Percentiles rank a stretch among this genome's conserved stretches.
Evolutionary conservation across 2,888 invertebrate genomes (phyloP).

Genomic region (Diadromus collaris): DNA sequence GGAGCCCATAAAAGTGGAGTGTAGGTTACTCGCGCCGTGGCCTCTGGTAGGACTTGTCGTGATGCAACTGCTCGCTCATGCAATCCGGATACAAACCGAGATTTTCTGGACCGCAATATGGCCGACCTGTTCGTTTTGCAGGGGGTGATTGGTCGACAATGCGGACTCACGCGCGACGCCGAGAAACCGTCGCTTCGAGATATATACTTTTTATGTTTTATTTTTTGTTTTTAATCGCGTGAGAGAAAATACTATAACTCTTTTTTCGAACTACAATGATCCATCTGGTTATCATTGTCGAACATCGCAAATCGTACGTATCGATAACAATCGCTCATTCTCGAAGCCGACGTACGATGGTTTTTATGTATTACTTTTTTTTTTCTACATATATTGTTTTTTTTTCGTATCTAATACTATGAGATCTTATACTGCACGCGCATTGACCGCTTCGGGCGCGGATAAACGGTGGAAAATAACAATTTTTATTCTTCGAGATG

Average conservation of each 20-base stretch:
- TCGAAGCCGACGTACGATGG: neutral
- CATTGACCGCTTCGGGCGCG: slow-evolving; percentile 10
- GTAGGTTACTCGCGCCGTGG: neutral
- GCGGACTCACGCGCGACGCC: slow-evolving; percentile 42
- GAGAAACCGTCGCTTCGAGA: slow-evolving; percentile 33
- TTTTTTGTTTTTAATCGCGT: slow-evolving; percentile 1
- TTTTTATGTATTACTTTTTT: neutral
- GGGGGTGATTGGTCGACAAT: slow-evolving; percentile 48
- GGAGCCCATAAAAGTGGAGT: slow-evolving; percentile 24
- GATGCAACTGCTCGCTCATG: slow-evolving; percentile 5
- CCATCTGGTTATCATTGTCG: neutral
- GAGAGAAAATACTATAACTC: neutral
- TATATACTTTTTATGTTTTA: slow-evolving; percentile 20
- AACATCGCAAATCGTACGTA: neutral
- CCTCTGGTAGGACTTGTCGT: neutral
- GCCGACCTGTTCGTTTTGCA: slow-evolving; percentile 53
- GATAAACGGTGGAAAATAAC: slow-evolving; percentile 28
- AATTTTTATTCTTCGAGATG: neutral
- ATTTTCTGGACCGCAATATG: slow-evolving; percentile 57
- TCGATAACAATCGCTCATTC: neutral
- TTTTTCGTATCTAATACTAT: neutral
- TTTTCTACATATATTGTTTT: neutral
- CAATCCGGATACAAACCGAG: slow-evolving; percentile 48
- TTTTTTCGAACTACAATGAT: neutral
- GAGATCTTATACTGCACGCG: slow-evolving; percentile 11